Conservation (phyloP, 2,888 invertebrate species). For the Entomobrya proxima region DNA sequence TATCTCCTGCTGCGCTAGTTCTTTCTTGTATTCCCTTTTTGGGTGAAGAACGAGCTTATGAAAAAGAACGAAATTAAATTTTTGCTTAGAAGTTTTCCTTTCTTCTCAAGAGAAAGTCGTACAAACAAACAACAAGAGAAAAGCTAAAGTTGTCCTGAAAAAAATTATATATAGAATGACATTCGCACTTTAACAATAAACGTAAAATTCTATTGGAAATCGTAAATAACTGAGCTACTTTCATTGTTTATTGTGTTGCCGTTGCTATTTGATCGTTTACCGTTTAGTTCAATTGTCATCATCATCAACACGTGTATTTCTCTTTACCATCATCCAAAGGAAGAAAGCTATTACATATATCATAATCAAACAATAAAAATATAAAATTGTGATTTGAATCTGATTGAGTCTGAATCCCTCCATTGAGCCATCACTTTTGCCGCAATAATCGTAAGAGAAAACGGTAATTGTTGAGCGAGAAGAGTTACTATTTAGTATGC, state of each 20-base stretch:
- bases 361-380: not conserved
- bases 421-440: not conserved
- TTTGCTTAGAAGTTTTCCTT: not conserved
- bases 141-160: not conserved
- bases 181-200: slow-evolving; percentile 2
- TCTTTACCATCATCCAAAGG: not conserved
- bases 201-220: slow-evolving; percentile 15
- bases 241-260: not conserved
- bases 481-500: not conserved
- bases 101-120: not conserved
- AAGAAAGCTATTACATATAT: not conserved
- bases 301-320: not conserved
- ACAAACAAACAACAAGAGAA: not conserved
- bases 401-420: slow-evolving; percentile 38
- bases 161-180: not conserved
- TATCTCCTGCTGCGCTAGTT: not conserved
- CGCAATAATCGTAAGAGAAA: slow-evolving; percentile 38
- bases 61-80: slow-evolving; percentile 20
- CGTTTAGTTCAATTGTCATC: not conserved
- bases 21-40: not conserved
- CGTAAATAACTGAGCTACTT: not conserved
- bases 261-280: not conserved
- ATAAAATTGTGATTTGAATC: slow-evolving; percentile 34
- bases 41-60: slow-evolving; percentile 30
- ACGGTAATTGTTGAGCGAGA: not conserved